Base-by-base conservation (phyloP, 2,113 vertebrate genomes). In the cat (Felis catus) region DNA sequence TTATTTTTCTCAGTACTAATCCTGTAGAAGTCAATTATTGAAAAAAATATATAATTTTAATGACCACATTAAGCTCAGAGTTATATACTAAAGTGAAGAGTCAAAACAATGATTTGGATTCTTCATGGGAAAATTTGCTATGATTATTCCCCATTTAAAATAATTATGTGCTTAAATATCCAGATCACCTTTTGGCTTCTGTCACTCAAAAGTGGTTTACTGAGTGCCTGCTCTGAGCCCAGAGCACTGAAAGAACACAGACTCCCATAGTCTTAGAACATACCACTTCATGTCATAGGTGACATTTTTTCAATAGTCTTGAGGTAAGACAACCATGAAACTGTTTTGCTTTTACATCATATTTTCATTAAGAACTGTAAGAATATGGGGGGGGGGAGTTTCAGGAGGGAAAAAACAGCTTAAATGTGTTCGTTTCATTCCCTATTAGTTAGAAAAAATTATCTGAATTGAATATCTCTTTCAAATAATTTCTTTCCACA, bases 91-190 rank as follows among this genome's bases (percentile, higher is more conserved):
- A 92, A 73, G 48, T 31, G 53, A 96, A 97, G 33, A 61, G 33
- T 81, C 45, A 95, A 95, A 93, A 76, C 33, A 96, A 66, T 73
- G n/a, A 93, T 91, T 94, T 93, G 36, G 6, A 89, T 71, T 96
- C n/a, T 81, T 82, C 53, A 85, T 88, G 65, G 66, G 36, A 93
- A 97, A 92, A 73, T 15, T 9, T 76, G 45, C 39, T 33, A 61
- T n/a, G 51, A 95, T 89, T 76, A 80, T 6, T 23, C 19, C 25
- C 48, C 58, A 65, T 70, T 95, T 91, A 79, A 93, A 76, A 71
- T 58, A 73, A 94, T 29, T 23, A 23, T 39, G 16, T 15, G 36
- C 61, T 65, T 84, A 80, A 82, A 63, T 86, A 97, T 58, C 18
- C 65, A 93, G 61, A 81, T 82, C 15, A 82, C 7, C 19, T 39